phyloP scores from a whole-genome alignment of 2,888 invertebrate species.

The Hesperia comma region DNA sequence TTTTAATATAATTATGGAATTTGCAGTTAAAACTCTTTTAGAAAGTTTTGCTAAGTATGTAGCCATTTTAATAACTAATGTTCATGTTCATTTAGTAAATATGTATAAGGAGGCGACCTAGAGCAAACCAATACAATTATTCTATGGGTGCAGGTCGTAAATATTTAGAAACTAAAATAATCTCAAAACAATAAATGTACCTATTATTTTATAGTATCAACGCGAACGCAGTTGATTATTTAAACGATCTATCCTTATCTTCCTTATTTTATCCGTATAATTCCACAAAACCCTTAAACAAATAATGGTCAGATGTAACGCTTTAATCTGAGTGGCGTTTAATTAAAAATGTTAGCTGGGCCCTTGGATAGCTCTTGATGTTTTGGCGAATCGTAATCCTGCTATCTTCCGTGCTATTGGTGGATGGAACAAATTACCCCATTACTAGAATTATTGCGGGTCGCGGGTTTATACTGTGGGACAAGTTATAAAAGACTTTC shows the following conservation, averaged over 20 bases:
- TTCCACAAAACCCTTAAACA: constrained; percentile 14
- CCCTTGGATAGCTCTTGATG: not conserved
- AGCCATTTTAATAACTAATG: no score
- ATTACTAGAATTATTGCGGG: constrained; percentile 62
- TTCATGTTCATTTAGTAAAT: no score
- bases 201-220: no score
- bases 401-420: constrained; percentile 40
- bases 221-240: not conserved
- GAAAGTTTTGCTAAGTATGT: no score
- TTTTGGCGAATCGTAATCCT: constrained; percentile 17
- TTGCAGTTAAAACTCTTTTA: no score
- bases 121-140: no score
- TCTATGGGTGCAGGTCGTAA: no score
- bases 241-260: constrained; percentile 7
- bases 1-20: constrained; percentile 14
- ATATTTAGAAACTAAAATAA: no score
- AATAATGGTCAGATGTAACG: constrained; percentile 21
- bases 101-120: no score
- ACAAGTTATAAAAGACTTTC: constrained; percentile 42
- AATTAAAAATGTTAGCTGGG: constrained; percentile 16
- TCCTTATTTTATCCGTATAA: constrained; percentile 12
- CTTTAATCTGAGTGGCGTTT: constrained; percentile 14
- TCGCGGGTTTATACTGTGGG: constrained; percentile 50
- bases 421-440: constrained; percentile 62
- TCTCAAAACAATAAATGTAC: no score